These are phyloP conservation scores for Drosophila melanocephala DNA, from an alignment of 2,888 invertebrate species.

Conservation along the genomic window DNA sequence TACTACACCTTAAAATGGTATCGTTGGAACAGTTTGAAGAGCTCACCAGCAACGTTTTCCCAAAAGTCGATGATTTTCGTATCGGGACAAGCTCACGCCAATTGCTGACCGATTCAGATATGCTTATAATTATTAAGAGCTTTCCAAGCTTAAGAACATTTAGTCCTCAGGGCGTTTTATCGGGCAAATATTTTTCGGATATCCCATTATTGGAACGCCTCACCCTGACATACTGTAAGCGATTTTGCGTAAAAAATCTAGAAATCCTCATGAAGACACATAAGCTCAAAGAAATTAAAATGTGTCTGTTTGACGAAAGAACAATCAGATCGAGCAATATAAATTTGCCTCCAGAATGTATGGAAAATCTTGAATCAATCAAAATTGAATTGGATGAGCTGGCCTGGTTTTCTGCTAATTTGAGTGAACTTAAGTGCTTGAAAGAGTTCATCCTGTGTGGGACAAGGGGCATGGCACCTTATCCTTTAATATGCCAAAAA, in stretches of 20 bases:
- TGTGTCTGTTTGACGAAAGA: conserved; percentile 38
- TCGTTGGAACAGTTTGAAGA: conserved; percentile 23
- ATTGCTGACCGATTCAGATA: conserved; percentile 41
- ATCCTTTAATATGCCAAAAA: conserved; percentile 20
- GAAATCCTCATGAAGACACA: conserved; percentile 34
- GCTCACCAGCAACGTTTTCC: conserved; percentile 33
- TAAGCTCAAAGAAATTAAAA: conserved; percentile 49
- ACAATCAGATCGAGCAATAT: not conserved
- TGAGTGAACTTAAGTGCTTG: conserved; percentile 30
- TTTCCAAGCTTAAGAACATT: conserved; percentile 64
- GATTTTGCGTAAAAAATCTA: conserved; percentile 36
- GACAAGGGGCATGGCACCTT: not conserved
- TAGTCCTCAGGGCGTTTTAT: conserved; percentile 62
- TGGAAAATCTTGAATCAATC: conserved; percentile 47
- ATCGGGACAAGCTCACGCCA: conserved; percentile 33
- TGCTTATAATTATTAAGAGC: conserved; percentile 32
- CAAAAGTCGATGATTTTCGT: conserved; percentile 60
- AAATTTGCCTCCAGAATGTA: conserved; percentile 32
- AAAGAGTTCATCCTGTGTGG: conserved; percentile 45
- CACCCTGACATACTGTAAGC: conserved; percentile 52
- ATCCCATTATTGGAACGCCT: conserved; percentile 49
- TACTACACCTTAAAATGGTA: conserved; percentile 43
- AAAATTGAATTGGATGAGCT: conserved; percentile 52
- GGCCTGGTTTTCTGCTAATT: conserved; percentile 43
- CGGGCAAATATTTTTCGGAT: conserved; percentile 41